These are phyloP conservation scores for Tokudaia tokunoshimensis DNA, from an alignment of 2,797 vertebrate species.

Conservation along the genomic window DNA sequence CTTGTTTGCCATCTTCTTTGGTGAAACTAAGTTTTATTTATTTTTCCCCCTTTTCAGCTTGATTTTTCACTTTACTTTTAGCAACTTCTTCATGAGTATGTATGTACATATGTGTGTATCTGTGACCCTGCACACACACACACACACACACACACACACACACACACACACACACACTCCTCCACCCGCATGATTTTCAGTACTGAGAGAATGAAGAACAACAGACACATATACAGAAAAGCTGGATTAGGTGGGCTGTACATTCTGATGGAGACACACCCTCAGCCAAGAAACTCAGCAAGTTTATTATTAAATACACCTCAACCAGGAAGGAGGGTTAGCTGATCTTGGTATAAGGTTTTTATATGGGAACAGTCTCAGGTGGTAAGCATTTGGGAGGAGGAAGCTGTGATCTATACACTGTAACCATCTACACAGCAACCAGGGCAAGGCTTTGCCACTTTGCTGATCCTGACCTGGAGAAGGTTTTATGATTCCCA, in stretches of 20 bases:
- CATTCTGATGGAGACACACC: not conserved
- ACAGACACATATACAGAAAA: not conserved
- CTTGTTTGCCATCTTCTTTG: not conserved
- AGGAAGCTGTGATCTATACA: not conserved
- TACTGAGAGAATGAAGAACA: not conserved
- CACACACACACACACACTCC: not conserved
- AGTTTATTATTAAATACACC: not conserved
- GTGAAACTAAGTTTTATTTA: not conserved
- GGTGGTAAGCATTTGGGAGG: too few relatives aligned
- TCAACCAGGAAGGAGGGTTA: not conserved
- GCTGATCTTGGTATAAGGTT: not conserved
- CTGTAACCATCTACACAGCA: not conserved
- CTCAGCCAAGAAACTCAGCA: not conserved
- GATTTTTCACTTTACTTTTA: not conserved
- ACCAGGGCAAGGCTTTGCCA: not conserved
- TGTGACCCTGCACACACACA: too few relatives aligned
- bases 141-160: not conserved
- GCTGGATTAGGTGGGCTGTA: not conserved
- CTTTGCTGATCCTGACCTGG: not conserved
- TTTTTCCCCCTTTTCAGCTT: not conserved
- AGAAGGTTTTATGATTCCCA: not conserved
- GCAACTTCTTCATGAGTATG: too few relatives aligned
- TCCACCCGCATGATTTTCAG: not conserved
- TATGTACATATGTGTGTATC: not conserved
- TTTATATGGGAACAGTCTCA: not conserved